Conservation (phyloP, 2,888 invertebrate species). For the Diploptera punctata region DNA sequence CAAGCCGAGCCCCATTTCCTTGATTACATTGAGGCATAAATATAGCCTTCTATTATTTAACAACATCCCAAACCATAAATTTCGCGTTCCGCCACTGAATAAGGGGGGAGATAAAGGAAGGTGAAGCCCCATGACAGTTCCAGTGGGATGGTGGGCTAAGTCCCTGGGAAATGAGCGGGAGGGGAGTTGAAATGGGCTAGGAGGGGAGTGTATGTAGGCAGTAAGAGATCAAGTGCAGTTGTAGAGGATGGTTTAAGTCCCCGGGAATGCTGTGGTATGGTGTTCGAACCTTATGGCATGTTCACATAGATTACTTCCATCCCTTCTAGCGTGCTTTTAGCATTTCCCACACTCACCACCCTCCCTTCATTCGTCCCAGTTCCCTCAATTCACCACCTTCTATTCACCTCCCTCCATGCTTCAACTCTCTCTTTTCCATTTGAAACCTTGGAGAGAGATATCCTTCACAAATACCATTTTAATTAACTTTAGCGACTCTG, state of each 20-base stretch:
- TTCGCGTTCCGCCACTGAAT: conserved; percentile 15
- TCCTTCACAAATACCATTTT: neutral
- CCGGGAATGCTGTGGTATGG: conserved; percentile 12
- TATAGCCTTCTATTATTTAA: neutral
- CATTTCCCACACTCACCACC: neutral
- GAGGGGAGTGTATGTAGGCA: conserved; percentile 7
- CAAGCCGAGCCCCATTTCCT: neutral
- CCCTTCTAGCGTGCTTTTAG: conserved; percentile 4
- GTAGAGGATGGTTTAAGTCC: conserved; percentile 10
- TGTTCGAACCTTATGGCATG: conserved; percentile 26
- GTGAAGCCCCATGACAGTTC: neutral
- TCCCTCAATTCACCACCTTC: conserved; percentile 6
- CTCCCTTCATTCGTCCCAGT: no score
- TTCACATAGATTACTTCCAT: conserved; percentile 26
- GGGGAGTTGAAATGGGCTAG: neutral
- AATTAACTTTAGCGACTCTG: no score
- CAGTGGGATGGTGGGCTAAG: neutral
- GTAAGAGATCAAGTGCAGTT: conserved; percentile 20
- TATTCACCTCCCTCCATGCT: neutral
- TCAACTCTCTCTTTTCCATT: neutral
- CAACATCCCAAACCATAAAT: neutral
- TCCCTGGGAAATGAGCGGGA: conserved; percentile 21
- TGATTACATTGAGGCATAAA: neutral
- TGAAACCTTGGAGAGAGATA: neutral
- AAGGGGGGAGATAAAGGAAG: neutral